Evolutionary conservation across 1,140 invertebrate species (phyloP), one percentile per base, ranked within the genome.

Genomic region (Probaryconus sp.): DNA sequence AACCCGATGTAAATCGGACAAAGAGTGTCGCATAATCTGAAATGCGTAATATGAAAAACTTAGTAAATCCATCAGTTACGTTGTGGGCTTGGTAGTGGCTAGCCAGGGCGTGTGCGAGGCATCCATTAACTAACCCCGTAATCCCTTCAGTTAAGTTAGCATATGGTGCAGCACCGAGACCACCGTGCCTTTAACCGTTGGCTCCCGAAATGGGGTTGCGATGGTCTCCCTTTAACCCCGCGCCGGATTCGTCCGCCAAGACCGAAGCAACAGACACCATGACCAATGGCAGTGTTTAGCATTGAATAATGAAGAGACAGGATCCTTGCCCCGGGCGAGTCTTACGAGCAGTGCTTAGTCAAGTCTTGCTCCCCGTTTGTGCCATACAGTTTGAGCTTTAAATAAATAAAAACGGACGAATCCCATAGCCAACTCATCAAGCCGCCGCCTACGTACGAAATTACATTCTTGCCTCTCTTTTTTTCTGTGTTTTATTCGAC

Each of bases 71-170:
- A 79, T 85, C 81, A 79, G 78, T 70, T 69, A 73, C 65, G 67
- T 43, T 64, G 53, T 70, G 51, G 51, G 40, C 26, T 16, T 5
- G 20, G 20, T 17, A 48, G 28, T 45, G 48, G 65, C 76, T 77
- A 76, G 72, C 67, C 31, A 38, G 40, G 71, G 50, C 69, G 77
- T 82, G 76, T 73, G 74, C 76, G 72, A 51, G 68, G 79, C 81
- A 82, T 85, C 83, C 81, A 85, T 86, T 85, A 86, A 83, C 83
- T 85, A 85, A 85, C 81, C 84, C 79, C 45, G 74, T 86, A 86
- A 86, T 85, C 83, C 80, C 81, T 82, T 80, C 78, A 77, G 82
- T 83, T 85, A 84, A 84, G 84, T 84, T 84, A 84, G 82, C 85
- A 86, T 82, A 85, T 86, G 83, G 83, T 85, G 79, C 78, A 70